Conservation (phyloP, 2,113 vertebrate species). For the rabbit (Oryctolagus cuniculus) region DNA sequence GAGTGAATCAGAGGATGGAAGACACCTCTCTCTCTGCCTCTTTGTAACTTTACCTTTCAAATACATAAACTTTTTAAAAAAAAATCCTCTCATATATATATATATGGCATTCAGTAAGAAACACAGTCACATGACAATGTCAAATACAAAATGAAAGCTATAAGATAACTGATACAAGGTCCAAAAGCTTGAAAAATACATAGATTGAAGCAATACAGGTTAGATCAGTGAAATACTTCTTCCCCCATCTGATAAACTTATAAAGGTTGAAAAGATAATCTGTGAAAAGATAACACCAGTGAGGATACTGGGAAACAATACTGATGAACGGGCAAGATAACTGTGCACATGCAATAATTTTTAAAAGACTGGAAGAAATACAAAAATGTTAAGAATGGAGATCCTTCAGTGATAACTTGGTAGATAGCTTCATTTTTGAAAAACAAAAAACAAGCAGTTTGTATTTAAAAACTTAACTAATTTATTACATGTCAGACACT, state of each 20-base stretch:
- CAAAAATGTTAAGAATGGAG: constrained; percentile 28
- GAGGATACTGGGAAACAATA: neutral
- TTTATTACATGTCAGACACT: neutral
- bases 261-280: constrained; percentile 44
- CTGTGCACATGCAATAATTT: neutral
- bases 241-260: neutral
- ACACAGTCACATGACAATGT: neutral
- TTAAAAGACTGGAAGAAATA: constrained; percentile 30
- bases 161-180: neutral
- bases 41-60: no score
- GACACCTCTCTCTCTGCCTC: no score
- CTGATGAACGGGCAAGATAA: constrained; percentile 21
- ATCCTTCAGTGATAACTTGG: neutral
- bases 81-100: neutral
- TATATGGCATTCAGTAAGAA: constrained; percentile 31
- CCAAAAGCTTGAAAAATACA: constrained; percentile 37
- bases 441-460: constrained; percentile 17
- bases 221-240: constrained; percentile 32
- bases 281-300: neutral
- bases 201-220: neutral
- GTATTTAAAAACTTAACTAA: constrained; percentile 53
- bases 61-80: no score
- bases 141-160: constrained; percentile 48
- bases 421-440: neutral
- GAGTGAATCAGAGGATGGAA: no score